Base-by-base conservation (phyloP, 2,888 invertebrate species). In the Folsomia candida region DNA sequence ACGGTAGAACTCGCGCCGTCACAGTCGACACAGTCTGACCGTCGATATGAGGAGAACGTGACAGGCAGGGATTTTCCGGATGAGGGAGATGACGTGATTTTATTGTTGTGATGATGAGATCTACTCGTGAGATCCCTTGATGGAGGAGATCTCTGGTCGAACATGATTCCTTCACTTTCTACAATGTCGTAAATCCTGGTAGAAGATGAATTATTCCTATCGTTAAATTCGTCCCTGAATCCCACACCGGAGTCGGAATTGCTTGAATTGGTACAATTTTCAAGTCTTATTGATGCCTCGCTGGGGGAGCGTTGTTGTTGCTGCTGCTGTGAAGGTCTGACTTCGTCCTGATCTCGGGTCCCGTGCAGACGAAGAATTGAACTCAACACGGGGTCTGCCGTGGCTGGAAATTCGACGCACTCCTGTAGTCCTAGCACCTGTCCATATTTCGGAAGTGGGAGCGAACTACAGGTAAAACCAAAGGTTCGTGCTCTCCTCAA, bases 191-290 rank as follows among this genome's bases (percentile, higher is more conserved):
- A 78, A 47, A 79, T 79, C 27, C 80, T 76, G n/a, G n/a, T n/a
- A n/a, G n/a, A n/a, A n/a, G n/a, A n/a, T 27, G 80, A 79, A 77
- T 80, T 81, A 0, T 91, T 91, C 66, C 92, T 89, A 81, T 91
- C 91, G 11, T 91, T 89, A 54, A 9, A 47, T 80, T 95, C 94
- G 80, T 94, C 94, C 76, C 93, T 89, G 81, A 95, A 95, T 0
- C 96, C 96, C 73, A 97, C 94, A 0, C 97, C 96, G 1, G 95
- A 96, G 82, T 97, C 97, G 69, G 94, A 94, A 83, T 95, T 96
- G 80, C 94, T 94, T 0, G 94, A 94, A 24, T 82, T 83, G 78
- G 91, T 91, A 37, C 37, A 9, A 81, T 91, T 92, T 73, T 91
- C 89, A 6, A 78, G 76, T 73, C 78, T 66, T n/a, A 75, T 79